phyloP scores from a whole-genome alignment of 2,113 vertebrate species.

The Dipodomys ordii region DNA sequence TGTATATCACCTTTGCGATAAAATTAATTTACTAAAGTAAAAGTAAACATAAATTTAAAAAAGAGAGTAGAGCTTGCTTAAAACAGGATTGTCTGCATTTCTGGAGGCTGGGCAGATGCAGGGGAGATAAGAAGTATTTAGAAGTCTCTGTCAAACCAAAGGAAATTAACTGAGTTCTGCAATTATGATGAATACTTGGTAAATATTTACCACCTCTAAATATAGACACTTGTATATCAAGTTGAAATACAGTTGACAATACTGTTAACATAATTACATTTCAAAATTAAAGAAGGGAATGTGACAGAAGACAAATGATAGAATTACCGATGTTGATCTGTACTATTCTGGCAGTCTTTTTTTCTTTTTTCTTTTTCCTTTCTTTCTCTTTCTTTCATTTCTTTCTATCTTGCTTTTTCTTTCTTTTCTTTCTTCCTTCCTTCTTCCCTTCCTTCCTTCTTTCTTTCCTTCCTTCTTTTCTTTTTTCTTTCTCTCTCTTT shows the following conservation, averaged over 20 bases:
- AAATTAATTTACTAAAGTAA: too few species aligned
- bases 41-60: too few species aligned
- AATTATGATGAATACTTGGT: not conserved
- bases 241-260: not conserved
- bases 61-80: not conserved
- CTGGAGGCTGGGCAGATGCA: not conserved
- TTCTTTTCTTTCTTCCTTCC: not conserved
- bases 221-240: not conserved
- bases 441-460: not conserved
- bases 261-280: too few species aligned
- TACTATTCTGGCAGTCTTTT: not conserved
- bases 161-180: not conserved
- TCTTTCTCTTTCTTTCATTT: not conserved
- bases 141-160: not conserved
- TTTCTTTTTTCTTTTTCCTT: not conserved
- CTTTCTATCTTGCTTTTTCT: not conserved
- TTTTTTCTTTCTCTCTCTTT: not conserved
- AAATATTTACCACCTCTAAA: not conserved
- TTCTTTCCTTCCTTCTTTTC: not conserved
- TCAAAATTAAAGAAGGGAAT: too few species aligned
- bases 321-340: not conserved
- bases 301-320: not conserved
- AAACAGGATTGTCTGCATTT: not conserved
- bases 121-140: not conserved
- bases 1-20: too few species aligned